A percentile compares a stretch with the other conserved stretches of the same genome.
Evolutionary conservation across 2,888 invertebrate genomes (phyloP).

Genomic region (Spodoptera picta): DNA sequence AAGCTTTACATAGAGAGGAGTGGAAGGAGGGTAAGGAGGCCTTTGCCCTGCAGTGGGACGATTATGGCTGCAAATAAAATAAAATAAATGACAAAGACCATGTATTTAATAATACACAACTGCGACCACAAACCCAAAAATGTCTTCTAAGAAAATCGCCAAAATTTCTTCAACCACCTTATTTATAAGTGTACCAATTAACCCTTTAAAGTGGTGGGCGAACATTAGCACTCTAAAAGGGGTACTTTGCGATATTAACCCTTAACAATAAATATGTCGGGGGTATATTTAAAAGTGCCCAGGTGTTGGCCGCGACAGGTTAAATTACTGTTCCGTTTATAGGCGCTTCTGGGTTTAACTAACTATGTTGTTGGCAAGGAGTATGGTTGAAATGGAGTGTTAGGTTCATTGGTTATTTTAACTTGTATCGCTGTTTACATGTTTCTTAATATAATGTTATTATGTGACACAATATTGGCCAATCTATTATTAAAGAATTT

Average conservation of each 20-base stretch:
- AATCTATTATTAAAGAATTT: too few relatives aligned
- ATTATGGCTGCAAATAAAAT: too few relatives aligned
- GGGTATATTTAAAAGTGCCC: conserved; percentile 59
- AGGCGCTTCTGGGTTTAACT: conserved; percentile 45
- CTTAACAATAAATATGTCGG: conserved; percentile 62
- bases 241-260: conserved; percentile 65
- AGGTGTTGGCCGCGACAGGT: conserved; percentile 56
- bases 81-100: too few relatives aligned
- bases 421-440: too few relatives aligned
- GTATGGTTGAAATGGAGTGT: conserved; percentile 22
- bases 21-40: too few relatives aligned
- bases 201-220: conserved; percentile 36
- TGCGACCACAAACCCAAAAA: too few relatives aligned
- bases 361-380: conserved; percentile 22
- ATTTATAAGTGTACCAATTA: conserved; percentile 49
- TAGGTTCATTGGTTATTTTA: too few relatives aligned
- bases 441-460: too few relatives aligned
- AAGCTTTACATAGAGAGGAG: too few relatives aligned
- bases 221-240: conserved; percentile 62
- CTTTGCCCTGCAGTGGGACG: too few relatives aligned
- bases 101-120: too few relatives aligned
- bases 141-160: conserved; percentile 8
- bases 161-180: conserved; percentile 31
- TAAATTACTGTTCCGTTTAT: conserved; percentile 48
- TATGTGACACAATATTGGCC: too few relatives aligned